These are phyloP conservation scores for Scaptomyza cyrtandrae DNA, from an alignment of 2,888 invertebrate species.

Conservation along the genomic window DNA sequence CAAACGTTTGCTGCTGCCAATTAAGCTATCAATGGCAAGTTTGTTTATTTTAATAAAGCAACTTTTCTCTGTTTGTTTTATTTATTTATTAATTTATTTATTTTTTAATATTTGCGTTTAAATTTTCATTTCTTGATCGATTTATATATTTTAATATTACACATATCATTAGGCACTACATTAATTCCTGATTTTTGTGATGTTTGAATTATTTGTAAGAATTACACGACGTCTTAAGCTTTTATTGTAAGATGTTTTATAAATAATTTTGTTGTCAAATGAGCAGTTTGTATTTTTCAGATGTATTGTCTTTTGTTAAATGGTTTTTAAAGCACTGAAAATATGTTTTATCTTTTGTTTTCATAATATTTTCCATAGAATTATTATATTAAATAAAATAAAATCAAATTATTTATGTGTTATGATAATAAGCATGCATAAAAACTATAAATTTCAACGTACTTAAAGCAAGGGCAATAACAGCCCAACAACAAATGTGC, in stretches of 20 bases:
- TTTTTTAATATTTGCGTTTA: constrained; percentile 14
- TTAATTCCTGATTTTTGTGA: constrained; percentile 65
- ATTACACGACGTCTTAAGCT: constrained; percentile 33
- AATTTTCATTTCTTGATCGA: constrained; percentile 10
- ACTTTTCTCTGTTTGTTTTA: constrained; percentile 33
- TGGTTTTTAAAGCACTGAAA: constrained; percentile 48
- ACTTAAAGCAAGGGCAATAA: constrained; percentile 38
- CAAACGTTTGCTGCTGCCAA: constrained; percentile 2
- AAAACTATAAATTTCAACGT: constrained; percentile 63
- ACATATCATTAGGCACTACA: constrained; percentile 73
- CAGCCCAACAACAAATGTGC: constrained; percentile 47
- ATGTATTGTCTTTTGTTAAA: constrained; percentile 31
- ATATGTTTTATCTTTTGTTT: not conserved
- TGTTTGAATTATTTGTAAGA: constrained; percentile 54
- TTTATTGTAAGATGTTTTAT: constrained; percentile 42
- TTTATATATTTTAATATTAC: constrained; percentile 45
- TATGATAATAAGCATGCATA: constrained; percentile 68
- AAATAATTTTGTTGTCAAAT: constrained; percentile 49
- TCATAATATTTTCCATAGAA: constrained; percentile 2
- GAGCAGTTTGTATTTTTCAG: constrained; percentile 35
- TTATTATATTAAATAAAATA: constrained; percentile 2
- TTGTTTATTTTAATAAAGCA: not conserved
- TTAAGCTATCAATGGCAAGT: constrained; percentile 14
- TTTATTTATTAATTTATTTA: constrained; percentile 40
- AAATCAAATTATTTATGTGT: constrained; percentile 2